phyloP scores from a whole-genome alignment of 2,797 vertebrate genomes.

The Chiroxiphia lanceolata region DNA sequence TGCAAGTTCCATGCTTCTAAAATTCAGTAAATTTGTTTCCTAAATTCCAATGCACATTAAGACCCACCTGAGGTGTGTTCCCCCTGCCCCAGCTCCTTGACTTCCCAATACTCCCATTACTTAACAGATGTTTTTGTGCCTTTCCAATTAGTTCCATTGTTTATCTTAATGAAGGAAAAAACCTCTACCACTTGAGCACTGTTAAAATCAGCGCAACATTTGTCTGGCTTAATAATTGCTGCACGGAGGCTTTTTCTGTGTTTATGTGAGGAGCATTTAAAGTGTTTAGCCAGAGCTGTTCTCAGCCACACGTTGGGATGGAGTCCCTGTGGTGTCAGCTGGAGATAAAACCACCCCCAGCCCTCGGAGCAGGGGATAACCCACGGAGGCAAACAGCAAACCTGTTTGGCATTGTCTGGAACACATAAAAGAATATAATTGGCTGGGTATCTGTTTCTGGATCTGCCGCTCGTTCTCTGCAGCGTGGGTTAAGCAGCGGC shows the following conservation, averaged over 20 bases:
- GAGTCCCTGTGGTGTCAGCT: neutral
- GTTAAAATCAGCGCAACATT: neutral
- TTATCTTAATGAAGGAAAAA: constrained; percentile 4
- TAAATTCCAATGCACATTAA: neutral
- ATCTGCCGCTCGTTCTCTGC: neutral
- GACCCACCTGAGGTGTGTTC: neutral
- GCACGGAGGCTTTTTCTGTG: neutral
- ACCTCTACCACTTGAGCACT: neutral
- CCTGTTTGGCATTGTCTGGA: neutral
- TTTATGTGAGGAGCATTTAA: constrained; percentile 27
- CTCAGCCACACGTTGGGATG: neutral
- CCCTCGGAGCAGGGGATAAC: neutral
- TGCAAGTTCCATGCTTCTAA: neutral
- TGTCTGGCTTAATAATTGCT: constrained; percentile 3
- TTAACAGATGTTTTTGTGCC: neutral
- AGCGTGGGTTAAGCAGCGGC: neutral
- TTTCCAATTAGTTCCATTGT: constrained; percentile 33
- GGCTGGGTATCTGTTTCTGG: neutral
- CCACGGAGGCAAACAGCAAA: neutral
- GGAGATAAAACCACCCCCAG: neutral
- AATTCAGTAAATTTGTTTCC: neutral
- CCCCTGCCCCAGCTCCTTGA: neutral
- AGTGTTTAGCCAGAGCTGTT: constrained; percentile 38
- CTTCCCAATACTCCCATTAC: neutral
- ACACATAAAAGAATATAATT: neutral